Conservation (phyloP, 2,797 vertebrate species). For the Tapirus indicus region DNA sequence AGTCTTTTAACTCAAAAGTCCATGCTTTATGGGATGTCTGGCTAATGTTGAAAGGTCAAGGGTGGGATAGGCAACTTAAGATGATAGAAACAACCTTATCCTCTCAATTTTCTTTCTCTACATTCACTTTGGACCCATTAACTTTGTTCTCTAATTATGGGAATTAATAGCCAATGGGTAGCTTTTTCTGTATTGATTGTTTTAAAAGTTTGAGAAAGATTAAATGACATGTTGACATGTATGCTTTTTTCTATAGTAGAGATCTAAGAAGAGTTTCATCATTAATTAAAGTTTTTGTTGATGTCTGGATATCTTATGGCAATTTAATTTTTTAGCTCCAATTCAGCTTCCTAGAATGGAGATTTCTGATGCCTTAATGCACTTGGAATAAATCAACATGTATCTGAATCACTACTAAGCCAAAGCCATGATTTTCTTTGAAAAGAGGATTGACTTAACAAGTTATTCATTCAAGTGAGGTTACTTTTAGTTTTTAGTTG, state of each 20-base stretch:
- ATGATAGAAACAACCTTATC: background rate
- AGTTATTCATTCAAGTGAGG: background rate
- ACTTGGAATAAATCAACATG: background rate
- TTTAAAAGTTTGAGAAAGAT: background rate
- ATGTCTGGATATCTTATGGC: background rate
- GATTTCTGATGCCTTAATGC: background rate
- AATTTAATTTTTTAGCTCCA: background rate
- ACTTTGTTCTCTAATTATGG: background rate
- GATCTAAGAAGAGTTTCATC: background rate
- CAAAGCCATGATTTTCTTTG: background rate
- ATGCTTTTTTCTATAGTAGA: background rate
- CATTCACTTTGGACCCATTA: background rate
- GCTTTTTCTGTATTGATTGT: background rate
- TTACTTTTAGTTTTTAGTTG: background rate
- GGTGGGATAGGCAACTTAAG: background rate
- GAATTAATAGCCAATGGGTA: background rate
- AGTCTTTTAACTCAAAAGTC: background rate
- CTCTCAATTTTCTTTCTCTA: background rate
- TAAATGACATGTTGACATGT: background rate
- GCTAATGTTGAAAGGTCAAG: background rate
- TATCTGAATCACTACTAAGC: constrained; percentile 14
- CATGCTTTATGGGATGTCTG: background rate
- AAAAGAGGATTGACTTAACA: background rate
- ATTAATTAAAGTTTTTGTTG: background rate
- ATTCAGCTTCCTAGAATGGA: background rate